A percentile compares a stretch with the other conserved stretches of the same genome.
Evolutionary conservation across 2,113 vertebrate genomes (phyloP).

Genomic region (Circaetus cinerascens): DNA sequence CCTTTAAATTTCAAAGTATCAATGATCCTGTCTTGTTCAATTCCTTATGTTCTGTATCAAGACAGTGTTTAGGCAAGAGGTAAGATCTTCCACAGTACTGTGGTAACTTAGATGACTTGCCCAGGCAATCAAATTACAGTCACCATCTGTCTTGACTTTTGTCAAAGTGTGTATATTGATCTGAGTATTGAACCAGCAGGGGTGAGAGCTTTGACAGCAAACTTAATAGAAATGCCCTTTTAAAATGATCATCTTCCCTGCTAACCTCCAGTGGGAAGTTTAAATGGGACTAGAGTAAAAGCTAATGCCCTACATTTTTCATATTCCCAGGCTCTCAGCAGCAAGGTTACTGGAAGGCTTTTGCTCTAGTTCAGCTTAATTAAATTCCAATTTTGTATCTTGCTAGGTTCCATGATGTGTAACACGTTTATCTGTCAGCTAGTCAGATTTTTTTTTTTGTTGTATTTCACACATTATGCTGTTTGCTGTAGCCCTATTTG

Average conservation of each 20-base stretch:
- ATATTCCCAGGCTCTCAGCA: neutral
- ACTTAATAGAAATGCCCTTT: neutral
- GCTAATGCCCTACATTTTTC: neutral
- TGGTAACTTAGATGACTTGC: neutral
- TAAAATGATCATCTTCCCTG: neutral
- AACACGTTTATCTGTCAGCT: neutral
- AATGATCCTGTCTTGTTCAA: neutral
- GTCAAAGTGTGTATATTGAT: neutral
- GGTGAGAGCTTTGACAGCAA: neutral
- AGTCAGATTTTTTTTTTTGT: neutral
- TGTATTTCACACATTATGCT: neutral
- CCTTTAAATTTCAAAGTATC: neutral
- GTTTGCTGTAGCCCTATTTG: neutral
- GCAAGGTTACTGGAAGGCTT: neutral
- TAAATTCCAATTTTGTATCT: conserved; percentile 33
- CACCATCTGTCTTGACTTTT: neutral
- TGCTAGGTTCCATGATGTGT: neutral
- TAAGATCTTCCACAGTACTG: neutral
- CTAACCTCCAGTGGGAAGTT: neutral
- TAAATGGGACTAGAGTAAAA: neutral
- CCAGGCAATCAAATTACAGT: neutral
- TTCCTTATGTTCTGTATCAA: neutral
- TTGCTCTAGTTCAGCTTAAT: conserved; percentile 38
- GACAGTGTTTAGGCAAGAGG: neutral
- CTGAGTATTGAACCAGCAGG: neutral